Evolutionary conservation across 2,797 vertebrate species (phyloP).

Genomic region (Acrossocheilus fasciatus): DNA sequence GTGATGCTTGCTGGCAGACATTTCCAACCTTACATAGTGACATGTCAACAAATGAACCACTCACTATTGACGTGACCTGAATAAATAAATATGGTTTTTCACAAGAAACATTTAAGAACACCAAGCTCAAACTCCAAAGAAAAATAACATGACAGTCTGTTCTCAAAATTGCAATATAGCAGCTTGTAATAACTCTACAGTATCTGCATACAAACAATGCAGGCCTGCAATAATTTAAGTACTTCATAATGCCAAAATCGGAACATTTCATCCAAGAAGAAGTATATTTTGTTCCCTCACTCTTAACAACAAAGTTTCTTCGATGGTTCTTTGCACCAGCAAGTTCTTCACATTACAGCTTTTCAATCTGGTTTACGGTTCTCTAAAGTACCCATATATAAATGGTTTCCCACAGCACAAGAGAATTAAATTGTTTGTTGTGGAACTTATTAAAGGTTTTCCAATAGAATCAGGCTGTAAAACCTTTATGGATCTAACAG

Average conservation of each 20-base stretch:
- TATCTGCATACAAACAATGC: neutral
- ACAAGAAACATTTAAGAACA: neutral
- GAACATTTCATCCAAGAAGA: neutral
- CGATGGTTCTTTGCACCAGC: too few species aligned
- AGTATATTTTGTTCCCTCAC: neutral
- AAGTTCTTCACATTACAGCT: neutral
- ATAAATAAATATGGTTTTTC: slow-evolving; percentile 7
- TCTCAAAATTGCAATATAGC: slow-evolving; percentile 20
- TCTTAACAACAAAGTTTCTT: neutral
- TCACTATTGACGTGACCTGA: slow-evolving; percentile 18
- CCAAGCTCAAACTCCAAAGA: neutral
- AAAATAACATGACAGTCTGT: slow-evolving; percentile 14
- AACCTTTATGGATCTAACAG: neutral
- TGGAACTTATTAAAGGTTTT: slow-evolving; percentile 2
- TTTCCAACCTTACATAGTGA: slow-evolving; percentile 7
- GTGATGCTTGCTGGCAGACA: neutral
- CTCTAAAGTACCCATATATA: neutral
- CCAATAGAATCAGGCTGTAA: neutral
- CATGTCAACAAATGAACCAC: slow-evolving; percentile 18
- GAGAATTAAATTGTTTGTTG: neutral
- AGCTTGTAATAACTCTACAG: neutral
- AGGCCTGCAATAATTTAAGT: neutral
- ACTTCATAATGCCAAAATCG: neutral
- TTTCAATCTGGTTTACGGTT: neutral
- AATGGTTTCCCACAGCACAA: neutral